Evolutionary conservation across 2,797 vertebrate species (phyloP).

Genomic region (Labroides dimidiatus): DNA sequence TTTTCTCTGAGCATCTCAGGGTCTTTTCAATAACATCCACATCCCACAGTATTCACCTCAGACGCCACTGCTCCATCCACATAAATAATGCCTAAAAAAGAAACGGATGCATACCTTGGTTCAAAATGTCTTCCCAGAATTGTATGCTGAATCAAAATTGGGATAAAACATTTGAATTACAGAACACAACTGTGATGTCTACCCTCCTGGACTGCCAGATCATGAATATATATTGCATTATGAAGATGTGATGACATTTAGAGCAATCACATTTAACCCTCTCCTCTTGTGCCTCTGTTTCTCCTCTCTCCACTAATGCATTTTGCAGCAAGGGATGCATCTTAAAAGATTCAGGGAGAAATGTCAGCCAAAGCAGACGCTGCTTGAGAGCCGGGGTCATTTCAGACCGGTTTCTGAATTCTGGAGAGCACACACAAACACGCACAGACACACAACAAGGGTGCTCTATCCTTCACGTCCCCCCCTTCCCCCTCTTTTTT

Average conservation of each 20-base stretch:
- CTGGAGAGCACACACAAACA: slow-evolving; percentile 49
- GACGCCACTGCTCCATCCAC: slow-evolving; percentile 23
- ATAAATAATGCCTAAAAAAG: slow-evolving; percentile 32
- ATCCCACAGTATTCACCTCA: slow-evolving; percentile 29
- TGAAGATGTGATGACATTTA: slow-evolving; percentile 86
- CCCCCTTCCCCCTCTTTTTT: slow-evolving; percentile 8
- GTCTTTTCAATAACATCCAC: slow-evolving; percentile 30
- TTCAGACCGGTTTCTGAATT: slow-evolving; percentile 72
- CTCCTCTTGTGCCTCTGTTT: slow-evolving; percentile 75
- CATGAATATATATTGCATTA: slow-evolving; percentile 89
- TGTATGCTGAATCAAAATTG: slow-evolving; percentile 73
- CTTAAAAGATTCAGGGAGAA: slow-evolving; percentile 82
- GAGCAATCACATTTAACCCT: slow-evolving; percentile 85
- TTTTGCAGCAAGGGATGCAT: slow-evolving; percentile 81
- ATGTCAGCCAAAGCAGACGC: slow-evolving; percentile 77
- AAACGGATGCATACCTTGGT: slow-evolving; percentile 46
- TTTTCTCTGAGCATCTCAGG: slow-evolving; percentile 15
- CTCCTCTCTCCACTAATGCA: slow-evolving; percentile 74
- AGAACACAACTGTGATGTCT: slow-evolving; percentile 78
- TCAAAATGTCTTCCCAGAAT: slow-evolving; percentile 54
- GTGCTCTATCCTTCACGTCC: slow-evolving; percentile 55
- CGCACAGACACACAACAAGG: slow-evolving; percentile 29
- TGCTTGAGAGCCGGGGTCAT: slow-evolving; percentile 77
- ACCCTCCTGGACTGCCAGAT: slow-evolving; percentile 79
- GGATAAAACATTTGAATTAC: slow-evolving; percentile 83